Evolutionary conservation across 2,113 vertebrate species (phyloP), one percentile per base, ranked within the genome.

Genomic region (Stigmatopora nigra): DNA sequence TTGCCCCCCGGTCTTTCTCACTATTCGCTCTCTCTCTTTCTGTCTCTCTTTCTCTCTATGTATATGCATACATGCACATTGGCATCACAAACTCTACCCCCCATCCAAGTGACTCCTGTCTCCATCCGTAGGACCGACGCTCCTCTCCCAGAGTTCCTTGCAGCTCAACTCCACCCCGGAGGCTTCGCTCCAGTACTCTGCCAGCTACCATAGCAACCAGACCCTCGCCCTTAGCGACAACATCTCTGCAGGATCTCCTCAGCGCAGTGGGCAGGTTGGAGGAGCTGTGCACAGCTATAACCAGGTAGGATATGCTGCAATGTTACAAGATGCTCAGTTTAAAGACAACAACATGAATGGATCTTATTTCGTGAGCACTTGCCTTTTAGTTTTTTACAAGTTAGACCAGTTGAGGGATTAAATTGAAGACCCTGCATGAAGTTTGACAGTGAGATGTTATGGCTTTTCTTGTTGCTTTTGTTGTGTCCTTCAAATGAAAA

Each of bases 131-230:
- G 97, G 95, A 86, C 95, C 96, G 75, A 92, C 92, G 86, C 92
- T 96, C 75, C 94, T 98, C 79, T 97, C 95, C 89, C 97, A 99
- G 94, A 97, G 95, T 88, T 88, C 95, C 61, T 94, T 98, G 89
- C 97, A 98, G 91, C 94, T 98, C 90, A 95, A 92, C 91, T 93
- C 95, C 91, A 97, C 95, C 90, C 93, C 94, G 65, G 95, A 98
- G 91, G 93, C 93, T 82, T 95, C 94, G 83, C 96, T 98, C 89
- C 96, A 98, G 92, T 98, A 94, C 91, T 94, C 96, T 22, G 92
- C 94, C 87, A 94, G 94, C 93, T 98, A 98, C 93, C 96, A 98
- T 90, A 97, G 95, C 92, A 97, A 96, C 93, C 96, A 98, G 93
- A 94, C 96, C 88, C 92, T 96, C 53, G 92, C 95, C 89, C 91